A percentile compares a stretch with the other conserved stretches of the same genome.
Conservation (phyloP, 2,797 vertebrate species). For the Hydrocynus forskahlii region DNA sequence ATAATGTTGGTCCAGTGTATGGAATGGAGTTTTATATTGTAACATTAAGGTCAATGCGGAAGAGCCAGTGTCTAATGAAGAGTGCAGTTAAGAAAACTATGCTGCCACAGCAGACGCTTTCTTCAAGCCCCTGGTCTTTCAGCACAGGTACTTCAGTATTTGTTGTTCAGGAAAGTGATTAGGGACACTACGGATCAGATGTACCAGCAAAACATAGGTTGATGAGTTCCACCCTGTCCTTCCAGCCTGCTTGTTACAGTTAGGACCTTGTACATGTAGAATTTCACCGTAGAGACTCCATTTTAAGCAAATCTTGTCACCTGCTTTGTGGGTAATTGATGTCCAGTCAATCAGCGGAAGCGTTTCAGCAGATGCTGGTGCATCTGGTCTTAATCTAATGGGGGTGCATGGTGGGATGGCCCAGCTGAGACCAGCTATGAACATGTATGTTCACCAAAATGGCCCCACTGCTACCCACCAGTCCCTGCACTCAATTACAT, state of each 20-base stretch:
- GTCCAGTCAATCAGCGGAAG: constrained; percentile 76
- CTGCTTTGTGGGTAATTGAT: constrained; percentile 73
- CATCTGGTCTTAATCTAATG: constrained; percentile 68
- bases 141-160: neutral
- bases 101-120: constrained; percentile 13
- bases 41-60: constrained; percentile 34
- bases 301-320: constrained; percentile 67
- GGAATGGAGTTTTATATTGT: constrained; percentile 44
- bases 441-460: constrained; percentile 51
- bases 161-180: neutral
- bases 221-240: neutral
- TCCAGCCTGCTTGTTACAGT: constrained; percentile 3
- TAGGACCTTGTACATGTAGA: constrained; percentile 18
- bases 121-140: constrained; percentile 49
- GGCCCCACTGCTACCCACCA: constrained; percentile 39
- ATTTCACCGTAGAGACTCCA: constrained; percentile 45
- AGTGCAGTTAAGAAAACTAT: constrained; percentile 6
- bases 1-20: constrained; percentile 47
- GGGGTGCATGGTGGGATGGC: constrained; percentile 52
- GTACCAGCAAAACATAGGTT: neutral
- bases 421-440: constrained; percentile 74
- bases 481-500: constrained; percentile 54
- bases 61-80: constrained; percentile 53
- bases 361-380: constrained; percentile 76
- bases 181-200: neutral